These are phyloP conservation scores for Hanleya hanleyi DNA, from an alignment of 2,888 invertebrate genomes.

Conservation along the genomic window DNA sequence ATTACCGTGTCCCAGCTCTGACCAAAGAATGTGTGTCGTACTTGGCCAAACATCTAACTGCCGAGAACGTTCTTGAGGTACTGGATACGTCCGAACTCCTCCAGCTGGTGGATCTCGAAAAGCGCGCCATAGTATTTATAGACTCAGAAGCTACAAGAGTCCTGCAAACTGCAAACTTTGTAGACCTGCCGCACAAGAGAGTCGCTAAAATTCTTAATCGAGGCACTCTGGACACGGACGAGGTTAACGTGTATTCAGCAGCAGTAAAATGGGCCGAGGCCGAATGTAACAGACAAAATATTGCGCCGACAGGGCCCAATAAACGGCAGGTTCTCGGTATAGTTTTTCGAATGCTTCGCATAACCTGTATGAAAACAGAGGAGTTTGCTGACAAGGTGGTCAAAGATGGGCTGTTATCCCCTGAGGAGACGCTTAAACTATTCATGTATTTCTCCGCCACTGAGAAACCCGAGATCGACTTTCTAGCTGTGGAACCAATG, in stretches of 20 bases:
- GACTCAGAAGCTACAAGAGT: constrained; percentile 32
- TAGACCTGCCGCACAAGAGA: constrained; percentile 24
- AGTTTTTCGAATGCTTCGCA: background rate
- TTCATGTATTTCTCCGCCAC: background rate
- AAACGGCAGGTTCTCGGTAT: background rate
- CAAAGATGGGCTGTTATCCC: background rate
- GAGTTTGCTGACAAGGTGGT: constrained; percentile 5
- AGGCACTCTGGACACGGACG: constrained; percentile 36
- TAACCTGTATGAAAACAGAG: background rate
- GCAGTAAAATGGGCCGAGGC: constrained; percentile 33
- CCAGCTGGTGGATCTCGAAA: constrained; percentile 32
- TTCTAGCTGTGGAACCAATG: background rate
- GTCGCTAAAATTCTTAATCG: constrained; percentile 30
- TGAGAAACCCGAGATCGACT: background rate
- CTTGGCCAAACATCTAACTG: constrained; percentile 36
- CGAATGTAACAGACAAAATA: constrained; percentile 1
- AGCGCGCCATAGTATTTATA: constrained; percentile 29
- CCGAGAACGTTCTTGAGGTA: constrained; percentile 42
- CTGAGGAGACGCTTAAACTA: background rate
- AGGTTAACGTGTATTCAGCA: constrained; percentile 30
- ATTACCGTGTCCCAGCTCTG: constrained; percentile 33
- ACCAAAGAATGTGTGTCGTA: constrained; percentile 33
- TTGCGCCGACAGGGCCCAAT: background rate
- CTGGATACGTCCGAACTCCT: constrained; percentile 44
- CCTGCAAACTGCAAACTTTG: constrained; percentile 19